Conservation (phyloP, 2,113 vertebrate species). For the Ptilonorhynchus violaceus region DNA sequence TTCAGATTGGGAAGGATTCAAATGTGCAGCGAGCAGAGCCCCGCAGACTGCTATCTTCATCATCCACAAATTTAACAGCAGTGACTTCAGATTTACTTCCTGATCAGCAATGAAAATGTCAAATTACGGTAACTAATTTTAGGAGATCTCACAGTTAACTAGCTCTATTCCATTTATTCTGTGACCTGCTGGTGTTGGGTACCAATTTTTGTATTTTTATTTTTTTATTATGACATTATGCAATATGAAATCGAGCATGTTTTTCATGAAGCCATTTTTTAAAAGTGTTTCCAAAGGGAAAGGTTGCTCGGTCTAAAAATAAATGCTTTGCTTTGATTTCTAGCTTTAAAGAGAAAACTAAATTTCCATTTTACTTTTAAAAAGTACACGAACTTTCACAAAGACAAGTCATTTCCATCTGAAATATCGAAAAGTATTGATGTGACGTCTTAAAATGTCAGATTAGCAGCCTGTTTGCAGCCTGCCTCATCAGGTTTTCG, state of each 20-base stretch:
- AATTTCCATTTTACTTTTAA: slow-evolving; percentile 26
- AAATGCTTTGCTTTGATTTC: slow-evolving; percentile 35
- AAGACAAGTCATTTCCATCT: background rate
- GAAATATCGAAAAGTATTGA: slow-evolving; percentile 32
- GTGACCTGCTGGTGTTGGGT: background rate
- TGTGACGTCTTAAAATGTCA: background rate
- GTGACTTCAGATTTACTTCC: slow-evolving; percentile 52
- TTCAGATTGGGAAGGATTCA: background rate
- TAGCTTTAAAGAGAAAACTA: slow-evolving; percentile 12
- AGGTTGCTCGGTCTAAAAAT: slow-evolving; percentile 29
- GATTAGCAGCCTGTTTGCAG: background rate
- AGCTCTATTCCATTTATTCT: background rate
- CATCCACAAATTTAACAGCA: slow-evolving; percentile 46
- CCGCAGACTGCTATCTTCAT: slow-evolving; percentile 17
- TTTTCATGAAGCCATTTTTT: slow-evolving; percentile 33
- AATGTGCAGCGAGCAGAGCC: background rate
- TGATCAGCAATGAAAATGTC: slow-evolving; percentile 54
- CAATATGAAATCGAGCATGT: background rate
- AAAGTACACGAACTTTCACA: slow-evolving; percentile 22
- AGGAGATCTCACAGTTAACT: slow-evolving; percentile 18
- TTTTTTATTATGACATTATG: background rate
- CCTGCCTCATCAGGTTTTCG: background rate
- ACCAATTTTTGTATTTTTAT: background rate
- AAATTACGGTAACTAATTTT: slow-evolving; percentile 55
- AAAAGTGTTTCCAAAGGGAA: slow-evolving; percentile 16